A percentile compares a stretch with the other conserved stretches of the same genome.
Conservation (phyloP, 2,888 invertebrate genomes). For the Sphaerophoria taeniata region DNA sequence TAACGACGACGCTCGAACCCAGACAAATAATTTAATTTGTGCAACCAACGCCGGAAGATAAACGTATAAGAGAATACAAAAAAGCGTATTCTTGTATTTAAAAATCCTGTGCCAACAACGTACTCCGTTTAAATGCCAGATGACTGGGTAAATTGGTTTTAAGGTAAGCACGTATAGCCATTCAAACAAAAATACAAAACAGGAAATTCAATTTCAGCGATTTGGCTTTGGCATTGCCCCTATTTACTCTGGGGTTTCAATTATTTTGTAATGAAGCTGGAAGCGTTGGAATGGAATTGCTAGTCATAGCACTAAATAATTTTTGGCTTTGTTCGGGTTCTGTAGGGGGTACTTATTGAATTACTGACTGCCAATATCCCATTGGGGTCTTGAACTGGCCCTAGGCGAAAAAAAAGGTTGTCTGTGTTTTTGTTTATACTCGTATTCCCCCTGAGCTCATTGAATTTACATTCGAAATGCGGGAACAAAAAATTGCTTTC, state of each 20-base stretch:
- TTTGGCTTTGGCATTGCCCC: not conserved
- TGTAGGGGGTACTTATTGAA: not conserved
- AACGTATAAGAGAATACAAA: not conserved
- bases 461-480: too few species aligned
- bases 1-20: conserved; percentile 2
- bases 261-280: conserved; percentile 1
- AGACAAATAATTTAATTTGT: conserved; percentile 1
- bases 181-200: not conserved
- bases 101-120: not conserved
- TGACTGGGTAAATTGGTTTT: conserved; percentile 12
- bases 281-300: not conserved
- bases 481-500: too few species aligned
- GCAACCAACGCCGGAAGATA: not conserved
- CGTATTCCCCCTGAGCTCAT: too few species aligned
- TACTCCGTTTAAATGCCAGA: not conserved
- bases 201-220: not conserved
- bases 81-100: not conserved
- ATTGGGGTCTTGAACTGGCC: too few species aligned
- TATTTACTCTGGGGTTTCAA: conserved; percentile 3
- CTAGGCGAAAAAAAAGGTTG: too few species aligned
- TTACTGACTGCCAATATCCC: not conserved
- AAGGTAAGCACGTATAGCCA: not conserved
- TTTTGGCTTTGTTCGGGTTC: too few species aligned
- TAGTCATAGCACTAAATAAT: not conserved
- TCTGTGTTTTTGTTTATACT: too few species aligned